Evolutionary conservation across 1,140 invertebrate genomes (phyloP).

Genomic region (Steinernema feltiae): DNA sequence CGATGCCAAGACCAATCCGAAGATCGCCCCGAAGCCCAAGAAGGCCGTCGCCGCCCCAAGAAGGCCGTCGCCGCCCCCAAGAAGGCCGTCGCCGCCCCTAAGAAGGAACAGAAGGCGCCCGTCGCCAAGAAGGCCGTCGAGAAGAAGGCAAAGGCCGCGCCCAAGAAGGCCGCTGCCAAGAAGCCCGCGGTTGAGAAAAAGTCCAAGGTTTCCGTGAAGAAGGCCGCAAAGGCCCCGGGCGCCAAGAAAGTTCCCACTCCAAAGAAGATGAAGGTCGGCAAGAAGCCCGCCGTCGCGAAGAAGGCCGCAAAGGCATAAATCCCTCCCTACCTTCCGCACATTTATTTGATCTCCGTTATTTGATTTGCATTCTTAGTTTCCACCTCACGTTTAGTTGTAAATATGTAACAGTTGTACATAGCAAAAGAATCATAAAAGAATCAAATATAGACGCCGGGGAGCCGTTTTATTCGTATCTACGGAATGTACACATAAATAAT

Average conservation of each 20-base stretch:
- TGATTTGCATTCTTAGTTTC: no score
- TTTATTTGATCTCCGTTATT: neutral
- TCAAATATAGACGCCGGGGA: no score
- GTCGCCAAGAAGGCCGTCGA: constrained; percentile 41
- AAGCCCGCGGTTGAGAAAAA: constrained; percentile 14
- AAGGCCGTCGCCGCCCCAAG: constrained; percentile 22
- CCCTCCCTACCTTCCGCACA: neutral
- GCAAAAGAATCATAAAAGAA: no score
- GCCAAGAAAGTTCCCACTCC: constrained; percentile 4
- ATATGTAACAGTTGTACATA: no score
- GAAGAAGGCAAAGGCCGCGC: constrained; percentile 33
- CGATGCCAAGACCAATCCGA: neutral
- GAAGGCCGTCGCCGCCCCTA: constrained; percentile 9
- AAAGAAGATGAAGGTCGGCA: constrained; percentile 35
- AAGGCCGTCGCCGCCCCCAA: constrained; percentile 18
- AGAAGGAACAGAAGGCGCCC: constrained; percentile 29
- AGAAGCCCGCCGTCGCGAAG: constrained; percentile 23
- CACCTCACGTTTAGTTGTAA: no score
- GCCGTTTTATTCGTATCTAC: no score
- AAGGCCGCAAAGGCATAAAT: neutral
- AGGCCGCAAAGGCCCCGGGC: constrained; percentile 9
- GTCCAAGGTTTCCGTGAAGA: neutral
- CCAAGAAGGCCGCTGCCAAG: constrained; percentile 15
- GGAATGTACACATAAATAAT: no score
- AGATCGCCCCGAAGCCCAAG: constrained; percentile 19